Evolutionary conservation across 1,140 invertebrate genomes (phyloP), one percentile per base, ranked within the genome.

Genomic region (Brachionus plicatilis): DNA sequence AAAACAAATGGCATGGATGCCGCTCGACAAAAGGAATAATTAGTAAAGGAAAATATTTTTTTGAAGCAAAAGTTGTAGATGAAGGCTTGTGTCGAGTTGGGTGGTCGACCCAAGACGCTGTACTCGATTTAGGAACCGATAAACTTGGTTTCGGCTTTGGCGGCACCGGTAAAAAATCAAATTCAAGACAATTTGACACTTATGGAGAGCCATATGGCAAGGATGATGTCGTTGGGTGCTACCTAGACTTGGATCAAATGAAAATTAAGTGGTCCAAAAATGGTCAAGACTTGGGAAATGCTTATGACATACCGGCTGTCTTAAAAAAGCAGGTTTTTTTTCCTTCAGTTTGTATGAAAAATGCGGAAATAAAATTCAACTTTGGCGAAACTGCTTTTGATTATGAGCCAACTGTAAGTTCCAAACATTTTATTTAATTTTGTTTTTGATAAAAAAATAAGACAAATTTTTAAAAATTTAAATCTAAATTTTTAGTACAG

Each of bases 131-230:
- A 66, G 94, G 94, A 78, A 95, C 93, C 27, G 93, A 94, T 90
- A 93, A 93, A 87, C 92, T 93, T 88, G 95, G 97, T 3, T 99
- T 93, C 92, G 98, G 98, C 0, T 99, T 94, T 91, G 98, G 98
- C 86, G 97, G 97, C n/a, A 99, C 98, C 14, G 98, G 97, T 1
- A 99, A 99, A 89, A 99, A 99, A 88, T 98, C 96, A 0, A 95
- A 95, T 90, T 92, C 93, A 41, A 95, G 93, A 86, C 94, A 98
- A 87, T 99, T 99, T 92, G 95, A 98, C 88, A 93, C 93, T 88
- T 99, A 99, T 91, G 98, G 98, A 33, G 93, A 94, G 90, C 76
- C 95, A 20, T 99, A 95, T 92, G 96, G 96, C 9, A 95, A 95
- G 89, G 92, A 93, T 88, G 97, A 99, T 91, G 93, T 95, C 0